phyloP scores from a whole-genome alignment of 2,888 invertebrate species.

The Perizoma flavofasciatum region DNA sequence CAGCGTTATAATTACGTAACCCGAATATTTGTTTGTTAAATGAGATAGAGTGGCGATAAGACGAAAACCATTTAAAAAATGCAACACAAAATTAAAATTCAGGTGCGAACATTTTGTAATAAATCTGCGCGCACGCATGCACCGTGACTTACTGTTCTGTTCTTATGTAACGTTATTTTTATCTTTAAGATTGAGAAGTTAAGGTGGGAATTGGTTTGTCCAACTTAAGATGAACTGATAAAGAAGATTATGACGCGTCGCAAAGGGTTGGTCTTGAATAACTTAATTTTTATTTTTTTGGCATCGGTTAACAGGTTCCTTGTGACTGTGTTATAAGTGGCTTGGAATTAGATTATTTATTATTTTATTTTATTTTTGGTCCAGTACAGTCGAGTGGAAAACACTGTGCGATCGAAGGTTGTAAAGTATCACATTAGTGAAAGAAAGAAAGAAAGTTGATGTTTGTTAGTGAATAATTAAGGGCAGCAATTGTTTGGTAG shows the following conservation, averaged over 20 bases:
- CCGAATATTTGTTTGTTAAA: conserved; percentile 7
- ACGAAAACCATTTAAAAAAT: conserved; percentile 18
- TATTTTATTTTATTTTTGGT: conserved; percentile 37
- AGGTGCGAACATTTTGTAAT: conserved; percentile 30
- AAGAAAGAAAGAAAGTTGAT: background rate
- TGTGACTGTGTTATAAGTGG: conserved; percentile 46
- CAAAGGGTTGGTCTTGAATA: conserved; percentile 58
- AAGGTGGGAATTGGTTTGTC: conserved; percentile 34
- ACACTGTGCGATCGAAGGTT: conserved; percentile 43
- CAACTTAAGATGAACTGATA: conserved; percentile 45
- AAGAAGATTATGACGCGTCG: conserved; percentile 56
- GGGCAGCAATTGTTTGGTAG: too few species aligned
- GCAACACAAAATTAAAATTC: conserved; percentile 27
- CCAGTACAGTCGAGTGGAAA: conserved; percentile 29
- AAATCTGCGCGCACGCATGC: conserved; percentile 26
- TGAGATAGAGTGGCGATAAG: conserved; percentile 27
- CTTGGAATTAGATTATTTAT: conserved; percentile 39
- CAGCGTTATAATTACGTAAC: conserved; percentile 1
- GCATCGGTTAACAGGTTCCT: conserved; percentile 49
- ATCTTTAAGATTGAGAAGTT: conserved; percentile 21
- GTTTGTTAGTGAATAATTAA: too few species aligned
- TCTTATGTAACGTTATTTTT: conserved; percentile 7
- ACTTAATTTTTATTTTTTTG: conserved; percentile 62
- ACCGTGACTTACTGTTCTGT: conserved; percentile 15
- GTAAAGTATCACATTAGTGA: too few species aligned